Percentiles rank a stretch among this genome's conserved stretches.
These are phyloP conservation scores for Tethya wilhelma DNA, from an alignment of 37 sponge, comb jelly and placozoan genomes.

Conservation along the genomic window DNA sequence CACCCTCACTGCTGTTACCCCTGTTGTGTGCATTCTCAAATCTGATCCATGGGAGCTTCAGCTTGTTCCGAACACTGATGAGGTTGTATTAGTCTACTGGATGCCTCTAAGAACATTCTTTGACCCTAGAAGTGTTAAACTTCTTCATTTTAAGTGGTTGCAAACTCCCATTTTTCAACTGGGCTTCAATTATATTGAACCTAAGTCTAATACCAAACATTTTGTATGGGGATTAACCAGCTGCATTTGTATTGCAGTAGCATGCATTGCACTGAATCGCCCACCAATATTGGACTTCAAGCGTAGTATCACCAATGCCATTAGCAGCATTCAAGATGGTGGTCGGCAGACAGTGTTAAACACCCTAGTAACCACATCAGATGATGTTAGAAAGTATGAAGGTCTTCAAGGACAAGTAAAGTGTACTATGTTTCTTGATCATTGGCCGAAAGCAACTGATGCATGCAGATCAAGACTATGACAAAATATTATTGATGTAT, in stretches of 20 bases:
- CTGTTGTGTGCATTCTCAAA: constrained; percentile 20
- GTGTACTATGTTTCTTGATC: too few relatives aligned
- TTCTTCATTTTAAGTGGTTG: background rate
- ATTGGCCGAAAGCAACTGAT: too few relatives aligned
- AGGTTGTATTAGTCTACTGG: constrained; percentile 61
- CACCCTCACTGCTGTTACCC: constrained; percentile 5
- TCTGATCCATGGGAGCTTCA: constrained; percentile 8
- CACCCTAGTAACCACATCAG: too few relatives aligned
- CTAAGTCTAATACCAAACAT: background rate
- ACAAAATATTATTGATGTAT: too few relatives aligned
- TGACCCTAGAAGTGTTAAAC: background rate
- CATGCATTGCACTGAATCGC: constrained; percentile 20
- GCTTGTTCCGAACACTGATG: constrained; percentile 28
- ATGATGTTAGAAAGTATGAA: too few relatives aligned
- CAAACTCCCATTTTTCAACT: background rate
- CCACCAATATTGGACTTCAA: too few relatives aligned
- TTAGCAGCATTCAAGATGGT: too few relatives aligned
- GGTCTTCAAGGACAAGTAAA: too few relatives aligned
- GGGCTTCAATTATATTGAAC: background rate
- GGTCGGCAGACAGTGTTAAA: too few relatives aligned
- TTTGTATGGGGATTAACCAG: constrained; percentile 62
- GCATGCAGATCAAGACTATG: too few relatives aligned
- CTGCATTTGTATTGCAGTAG: constrained; percentile 21
- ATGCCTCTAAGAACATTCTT: constrained; percentile 50
- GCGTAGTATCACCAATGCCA: too few relatives aligned